A percentile compares a stretch with the other conserved stretches of the same genome.
phyloP scores from a whole-genome alignment of 2,113 vertebrate species.

The Propithecus coquereli region DNA sequence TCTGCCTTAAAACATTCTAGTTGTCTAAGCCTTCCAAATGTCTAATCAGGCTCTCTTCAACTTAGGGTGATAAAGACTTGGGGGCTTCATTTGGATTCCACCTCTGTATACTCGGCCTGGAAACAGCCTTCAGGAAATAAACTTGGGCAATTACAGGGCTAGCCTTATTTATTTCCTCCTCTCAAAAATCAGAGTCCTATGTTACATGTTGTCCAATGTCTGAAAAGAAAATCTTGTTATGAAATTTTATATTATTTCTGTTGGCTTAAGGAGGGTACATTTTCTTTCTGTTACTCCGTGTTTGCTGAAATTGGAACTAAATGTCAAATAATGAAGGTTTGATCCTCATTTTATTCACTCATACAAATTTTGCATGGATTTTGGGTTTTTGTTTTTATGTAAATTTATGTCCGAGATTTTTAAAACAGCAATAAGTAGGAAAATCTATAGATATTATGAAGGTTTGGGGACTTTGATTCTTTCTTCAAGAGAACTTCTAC shows the following conservation, averaged over 20 bases:
- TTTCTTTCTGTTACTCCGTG: not conserved
- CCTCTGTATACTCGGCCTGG: not conserved
- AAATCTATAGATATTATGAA: not conserved
- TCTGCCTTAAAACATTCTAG: not conserved
- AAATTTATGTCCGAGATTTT: not conserved
- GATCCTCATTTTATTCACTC: not conserved
- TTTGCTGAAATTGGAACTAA: not conserved
- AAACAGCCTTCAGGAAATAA: not conserved
- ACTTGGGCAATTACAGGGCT: rapidly evolving
- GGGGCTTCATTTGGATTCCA: not conserved
- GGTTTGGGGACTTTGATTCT: not conserved
- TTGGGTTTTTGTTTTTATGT: not conserved
- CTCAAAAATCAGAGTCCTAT: not conserved
- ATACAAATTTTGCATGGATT: not conserved
- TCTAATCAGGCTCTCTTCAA: not conserved
- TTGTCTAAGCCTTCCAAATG: not conserved
- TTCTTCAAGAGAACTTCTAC: not conserved
- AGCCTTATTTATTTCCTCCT: not conserved
- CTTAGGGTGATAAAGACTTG: not conserved
- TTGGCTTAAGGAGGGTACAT: not conserved
- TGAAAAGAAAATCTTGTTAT: not conserved
- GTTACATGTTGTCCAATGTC: not conserved
- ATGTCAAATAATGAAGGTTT: not conserved
- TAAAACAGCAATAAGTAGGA: not conserved
- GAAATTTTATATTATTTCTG: not conserved